Base-by-base conservation (phyloP, 2,797 vertebrate genomes). In the Lagorchestes hirsutus region DNA sequence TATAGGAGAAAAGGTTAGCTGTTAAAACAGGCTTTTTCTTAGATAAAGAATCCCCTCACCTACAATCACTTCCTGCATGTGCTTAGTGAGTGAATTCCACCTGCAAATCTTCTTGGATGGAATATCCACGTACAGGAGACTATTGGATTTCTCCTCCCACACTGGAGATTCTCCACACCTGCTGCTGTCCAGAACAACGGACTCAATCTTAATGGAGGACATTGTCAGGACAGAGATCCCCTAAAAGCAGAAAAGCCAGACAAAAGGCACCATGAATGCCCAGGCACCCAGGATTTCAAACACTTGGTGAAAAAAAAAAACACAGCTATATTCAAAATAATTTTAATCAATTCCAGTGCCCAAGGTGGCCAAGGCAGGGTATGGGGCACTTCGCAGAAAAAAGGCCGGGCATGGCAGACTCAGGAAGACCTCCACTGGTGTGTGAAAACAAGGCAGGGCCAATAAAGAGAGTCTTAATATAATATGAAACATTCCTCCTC, bases 131-230 rank as follows among this genome's bases (percentile, higher is more conserved):
- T 97, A 99, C 0, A 99, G 96, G 14, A 99, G 98, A 1, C 98
- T 98, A n/a, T 97, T 98, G 3, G 99, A 98, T 22, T 98, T 98
- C 97, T 99, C 99, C 91, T 99, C 99, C 99, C 99, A 99, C 54
- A 99, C 97, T 0, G 99, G 99, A n/a, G 99, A 99, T 97, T 99
- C 99, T 24, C 99, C 99, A n/a, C 99, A 90, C 93, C 97, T n/a
- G 97, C 97, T 98, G 4, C 97, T 96, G 90, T 98, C 98, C 11
- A 94, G 98, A 95, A 99, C 98, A 11, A 99, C 97, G 56, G 99
- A 99, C 95, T 99, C 99, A 1, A 99, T 98, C 97, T 99, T 99
- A 55, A 99, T 24, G 4, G 99, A 99, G 0, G 99, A 99, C 99
- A 99, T 99, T 91, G 93, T 98, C 97, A 93, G 93, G 0, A 40